Percentiles rank a stretch among this genome's conserved stretches.
These are phyloP conservation scores for Eulemur coronatus DNA, from an alignment of 2,797 vertebrate genomes.

Conservation along the genomic window DNA sequence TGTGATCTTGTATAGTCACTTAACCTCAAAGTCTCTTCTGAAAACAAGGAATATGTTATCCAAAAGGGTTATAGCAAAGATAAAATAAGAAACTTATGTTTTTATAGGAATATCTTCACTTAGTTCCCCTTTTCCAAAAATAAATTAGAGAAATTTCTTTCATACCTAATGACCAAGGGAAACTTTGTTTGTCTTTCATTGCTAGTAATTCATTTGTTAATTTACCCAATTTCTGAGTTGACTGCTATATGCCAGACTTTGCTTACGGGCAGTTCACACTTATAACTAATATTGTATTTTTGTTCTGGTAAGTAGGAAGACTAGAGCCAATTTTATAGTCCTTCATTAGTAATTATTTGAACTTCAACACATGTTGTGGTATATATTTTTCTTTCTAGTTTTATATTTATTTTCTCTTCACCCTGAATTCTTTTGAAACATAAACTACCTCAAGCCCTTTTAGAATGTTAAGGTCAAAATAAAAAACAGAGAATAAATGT, in stretches of 20 bases:
- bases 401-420: too few relatives aligned
- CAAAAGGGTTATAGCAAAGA: not conserved
- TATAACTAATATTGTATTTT: not conserved
- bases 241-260: not conserved
- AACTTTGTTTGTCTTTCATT: not conserved
- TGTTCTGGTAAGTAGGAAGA: not conserved
- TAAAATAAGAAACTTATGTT: not conserved
- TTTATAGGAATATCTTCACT: not conserved
- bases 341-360: not conserved
- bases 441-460: not conserved
- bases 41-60: not conserved
- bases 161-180: not conserved
- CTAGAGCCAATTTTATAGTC: not conserved
- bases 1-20: not conserved
- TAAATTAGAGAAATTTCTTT: not conserved
- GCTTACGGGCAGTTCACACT: not conserved
- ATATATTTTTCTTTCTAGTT: not conserved
- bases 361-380: not conserved
- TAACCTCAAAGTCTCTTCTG: not conserved
- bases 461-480: not conserved
- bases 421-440: too few relatives aligned
- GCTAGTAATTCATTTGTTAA: not conserved
- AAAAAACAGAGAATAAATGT: not conserved
- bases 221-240: not conserved
- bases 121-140: not conserved